A percentile compares a stretch with the other conserved stretches of the same genome.
phyloP scores from a whole-genome alignment of 2,888 invertebrate species.

The Dusona sp. region DNA sequence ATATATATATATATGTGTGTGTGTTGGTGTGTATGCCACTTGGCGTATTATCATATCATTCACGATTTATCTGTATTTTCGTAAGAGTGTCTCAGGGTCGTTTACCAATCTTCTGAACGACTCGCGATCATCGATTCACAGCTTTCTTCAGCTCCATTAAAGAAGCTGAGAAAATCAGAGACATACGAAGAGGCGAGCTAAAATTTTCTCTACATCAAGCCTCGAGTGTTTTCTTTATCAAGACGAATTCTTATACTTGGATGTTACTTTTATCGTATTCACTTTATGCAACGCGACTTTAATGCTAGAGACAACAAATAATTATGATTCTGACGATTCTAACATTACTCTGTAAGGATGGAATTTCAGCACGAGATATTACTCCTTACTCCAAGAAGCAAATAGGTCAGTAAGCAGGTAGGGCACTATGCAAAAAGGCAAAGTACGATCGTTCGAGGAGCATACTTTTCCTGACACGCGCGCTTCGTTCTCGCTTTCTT shows the following conservation, averaged over 20 bases:
- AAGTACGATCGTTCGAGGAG: constrained; percentile 46
- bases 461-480: constrained; percentile 22
- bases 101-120: constrained; percentile 27
- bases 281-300: not conserved
- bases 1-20: constrained; percentile 1
- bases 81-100: constrained; percentile 11
- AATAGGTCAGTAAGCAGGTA: constrained; percentile 10
- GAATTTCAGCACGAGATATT: not conserved
- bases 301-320: constrained; percentile 18
- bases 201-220: not conserved
- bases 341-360: not conserved
- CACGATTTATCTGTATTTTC: constrained; percentile 42
- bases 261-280: constrained; percentile 11
- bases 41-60: constrained; percentile 49
- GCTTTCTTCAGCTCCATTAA: constrained; percentile 6
- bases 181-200: not conserved
- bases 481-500: constrained; percentile 22
- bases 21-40: not conserved
- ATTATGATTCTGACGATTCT: constrained; percentile 55
- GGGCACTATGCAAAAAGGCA: not conserved
- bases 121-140: constrained; percentile 26
- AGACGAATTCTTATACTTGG: not conserved
- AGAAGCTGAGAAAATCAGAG: not conserved
- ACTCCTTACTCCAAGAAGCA: constrained; percentile 11
- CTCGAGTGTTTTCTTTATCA: not conserved